Evolutionary conservation across 2,797 vertebrate species (phyloP), one percentile per base, ranked within the genome.

Genomic region (Anabacerthia variegaticeps): DNA sequence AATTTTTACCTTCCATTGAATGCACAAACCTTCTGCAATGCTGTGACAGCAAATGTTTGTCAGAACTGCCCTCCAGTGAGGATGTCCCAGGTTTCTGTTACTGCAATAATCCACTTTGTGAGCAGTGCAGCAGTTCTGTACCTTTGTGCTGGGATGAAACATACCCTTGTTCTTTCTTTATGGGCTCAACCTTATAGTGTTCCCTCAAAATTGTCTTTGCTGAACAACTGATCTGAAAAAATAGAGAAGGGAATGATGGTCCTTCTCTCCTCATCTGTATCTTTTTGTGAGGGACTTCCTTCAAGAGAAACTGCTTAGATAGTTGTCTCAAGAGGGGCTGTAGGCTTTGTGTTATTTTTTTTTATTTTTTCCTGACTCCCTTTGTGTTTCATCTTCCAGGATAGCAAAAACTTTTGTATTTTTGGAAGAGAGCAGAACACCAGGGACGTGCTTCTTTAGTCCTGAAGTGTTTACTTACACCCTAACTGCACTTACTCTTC

Each of bases 71-170:
- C 75, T 87, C 41, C 34, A 36, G 10, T 46, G 34, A 79, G 49
- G 24, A 69, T 75, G 21, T 39, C 55, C 82, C 63, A 32, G 18
- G 21, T 46, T 82, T 16, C 36, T 51, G 18, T 65, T 46, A 32
- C 23, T 58, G 27, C 0, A 1, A 13, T 26, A 49, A 65, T 55
- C 37, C 30, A 30, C 0, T 37, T 76, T 89, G 28, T 1, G 4
- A 66, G 65, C 12, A 84, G 27, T 39, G 24, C 19, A 74, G 41
- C 2, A 5, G 61, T 71, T 86, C 32, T 67, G 32, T 49, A 36
- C 43, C 39, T 87, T 49, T 84, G 49, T 78, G 6, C 37, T 78
- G 16, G 6, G 5, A 11, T 6, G 9, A 87, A 46, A 19, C 14
- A 20, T 46, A 14, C 22, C 14, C 8, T 88, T 4, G 0, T 46